Evolutionary conservation across 35 echinoderm and acorn worm species (phyloP).

Genomic region (Ophioderma brevispina): DNA sequence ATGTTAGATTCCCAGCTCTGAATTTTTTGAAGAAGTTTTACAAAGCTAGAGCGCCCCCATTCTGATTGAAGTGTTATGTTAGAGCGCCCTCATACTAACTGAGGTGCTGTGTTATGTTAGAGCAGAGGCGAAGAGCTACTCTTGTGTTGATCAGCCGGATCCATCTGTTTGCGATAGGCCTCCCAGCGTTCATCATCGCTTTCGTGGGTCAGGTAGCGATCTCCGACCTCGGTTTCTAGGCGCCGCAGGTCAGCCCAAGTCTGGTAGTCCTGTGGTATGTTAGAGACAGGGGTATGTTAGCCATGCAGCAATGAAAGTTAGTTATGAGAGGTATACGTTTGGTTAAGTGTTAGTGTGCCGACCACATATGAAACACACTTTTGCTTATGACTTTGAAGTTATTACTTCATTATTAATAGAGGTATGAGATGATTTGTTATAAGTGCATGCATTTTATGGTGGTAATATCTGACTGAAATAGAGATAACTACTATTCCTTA

Average conservation of each 20-base stretch:
- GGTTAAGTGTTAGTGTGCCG: too few relatives aligned
- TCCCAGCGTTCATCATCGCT: conserved; percentile 98
- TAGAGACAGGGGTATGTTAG: not conserved
- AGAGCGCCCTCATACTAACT: conserved; percentile 4
- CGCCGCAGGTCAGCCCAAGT: conserved; percentile 86
- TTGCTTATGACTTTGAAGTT: too few relatives aligned
- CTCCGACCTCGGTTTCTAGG: conserved; percentile 81
- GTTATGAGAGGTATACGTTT: not conserved
- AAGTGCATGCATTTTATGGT: too few relatives aligned
- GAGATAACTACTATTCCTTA: too few relatives aligned
- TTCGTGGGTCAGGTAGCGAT: conserved; percentile 96
- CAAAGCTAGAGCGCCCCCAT: not conserved
- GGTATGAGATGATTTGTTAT: too few relatives aligned
- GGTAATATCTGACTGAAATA: too few relatives aligned
- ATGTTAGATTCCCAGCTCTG: not conserved
- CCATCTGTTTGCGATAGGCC: conserved; percentile 59
- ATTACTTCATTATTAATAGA: too few relatives aligned
- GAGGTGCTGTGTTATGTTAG: not conserved
- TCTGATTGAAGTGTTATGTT: not conserved
- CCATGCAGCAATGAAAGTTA: not conserved
- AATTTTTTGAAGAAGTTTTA: not conserved
- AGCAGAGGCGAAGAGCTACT: not conserved
- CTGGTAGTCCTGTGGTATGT: conserved; percentile 82
- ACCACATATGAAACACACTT: too few relatives aligned
- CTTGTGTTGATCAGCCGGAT: not conserved